Evolutionary conservation across 1,140 invertebrate genomes (phyloP).

Genomic region (Trachymyrmex septentrionalis): DNA sequence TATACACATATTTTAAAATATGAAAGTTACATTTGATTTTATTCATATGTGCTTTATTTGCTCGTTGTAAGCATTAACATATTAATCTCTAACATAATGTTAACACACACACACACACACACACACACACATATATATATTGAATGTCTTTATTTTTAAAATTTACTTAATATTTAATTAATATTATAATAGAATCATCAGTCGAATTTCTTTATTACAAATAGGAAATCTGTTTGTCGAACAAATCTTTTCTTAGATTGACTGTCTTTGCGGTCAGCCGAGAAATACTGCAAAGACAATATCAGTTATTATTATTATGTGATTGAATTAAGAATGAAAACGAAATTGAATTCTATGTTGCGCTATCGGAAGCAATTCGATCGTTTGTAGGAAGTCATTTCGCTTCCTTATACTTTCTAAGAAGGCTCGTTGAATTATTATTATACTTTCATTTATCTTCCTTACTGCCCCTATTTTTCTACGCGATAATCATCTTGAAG

Average conservation of each 20-base stretch:
- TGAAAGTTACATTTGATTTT: neutral
- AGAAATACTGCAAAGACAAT: constrained; percentile 67
- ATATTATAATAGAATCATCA: neutral
- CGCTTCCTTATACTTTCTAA: constrained; percentile 64
- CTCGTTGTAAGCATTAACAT: neutral
- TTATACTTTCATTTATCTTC: constrained; percentile 13
- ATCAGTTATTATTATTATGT: constrained; percentile 61
- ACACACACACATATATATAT: too few relatives aligned
- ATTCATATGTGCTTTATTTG: neutral
- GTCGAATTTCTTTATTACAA: neutral
- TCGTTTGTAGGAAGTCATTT: constrained; percentile 58
- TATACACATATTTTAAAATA: neutral
- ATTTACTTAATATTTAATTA: constrained; percentile 6
- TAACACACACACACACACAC: too few relatives aligned
- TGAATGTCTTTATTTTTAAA: neutral
- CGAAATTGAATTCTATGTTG: constrained; percentile 65
- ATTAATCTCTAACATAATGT: neutral
- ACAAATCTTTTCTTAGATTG: neutral
- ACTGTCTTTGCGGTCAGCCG: constrained; percentile 44
- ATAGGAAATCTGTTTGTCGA: constrained; percentile 1
- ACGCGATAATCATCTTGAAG: neutral
- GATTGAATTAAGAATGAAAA: constrained; percentile 45
- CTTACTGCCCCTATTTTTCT: neutral
- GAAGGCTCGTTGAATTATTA: constrained; percentile 30
- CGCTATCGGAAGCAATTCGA: constrained; percentile 66